Evolutionary conservation across 2,113 vertebrate genomes (phyloP).

Genomic region (Pyrgilauda ruficollis): DNA sequence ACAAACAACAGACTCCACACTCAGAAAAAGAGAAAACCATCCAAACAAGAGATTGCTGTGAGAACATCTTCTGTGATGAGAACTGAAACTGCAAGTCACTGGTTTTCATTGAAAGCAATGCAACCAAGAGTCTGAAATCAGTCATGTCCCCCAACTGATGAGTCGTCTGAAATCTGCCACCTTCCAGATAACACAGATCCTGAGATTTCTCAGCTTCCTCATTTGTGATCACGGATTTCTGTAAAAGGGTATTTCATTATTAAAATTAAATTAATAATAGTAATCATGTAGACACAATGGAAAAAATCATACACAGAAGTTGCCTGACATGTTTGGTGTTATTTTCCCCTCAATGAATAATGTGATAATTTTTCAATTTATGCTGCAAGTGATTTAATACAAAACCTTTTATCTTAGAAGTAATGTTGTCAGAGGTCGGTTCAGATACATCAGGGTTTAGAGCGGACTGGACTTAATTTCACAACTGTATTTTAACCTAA

Average conservation of each 20-base stretch:
- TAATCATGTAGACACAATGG: not conserved
- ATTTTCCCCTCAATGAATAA: not conserved
- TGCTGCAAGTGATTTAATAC: not conserved
- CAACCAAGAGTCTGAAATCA: slow-evolving; percentile 65
- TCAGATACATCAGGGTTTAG: not conserved
- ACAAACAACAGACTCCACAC: not conserved
- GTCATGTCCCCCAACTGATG: slow-evolving; percentile 55
- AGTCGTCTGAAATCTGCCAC: slow-evolving; percentile 1
- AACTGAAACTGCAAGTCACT: slow-evolving; percentile 67
- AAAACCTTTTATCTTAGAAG: not conserved
- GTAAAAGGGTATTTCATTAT: not conserved
- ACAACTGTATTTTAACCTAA: not conserved
- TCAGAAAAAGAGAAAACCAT: slow-evolving; percentile 43
- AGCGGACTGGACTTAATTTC: not conserved
- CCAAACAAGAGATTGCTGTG: slow-evolving; percentile 46
- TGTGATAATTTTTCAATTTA: not conserved
- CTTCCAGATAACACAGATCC: slow-evolving; percentile 33
- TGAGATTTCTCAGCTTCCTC: slow-evolving; percentile 24
- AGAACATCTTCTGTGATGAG: slow-evolving; percentile 52
- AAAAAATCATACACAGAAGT: not conserved
- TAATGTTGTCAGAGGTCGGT: not conserved
- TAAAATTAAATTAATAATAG: not conserved
- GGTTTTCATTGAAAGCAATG: slow-evolving; percentile 64
- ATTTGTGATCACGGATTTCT: not conserved
- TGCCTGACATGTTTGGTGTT: not conserved